Conservation (phyloP, 2,797 vertebrate species). For the Protosalanx chinensis region DNA sequence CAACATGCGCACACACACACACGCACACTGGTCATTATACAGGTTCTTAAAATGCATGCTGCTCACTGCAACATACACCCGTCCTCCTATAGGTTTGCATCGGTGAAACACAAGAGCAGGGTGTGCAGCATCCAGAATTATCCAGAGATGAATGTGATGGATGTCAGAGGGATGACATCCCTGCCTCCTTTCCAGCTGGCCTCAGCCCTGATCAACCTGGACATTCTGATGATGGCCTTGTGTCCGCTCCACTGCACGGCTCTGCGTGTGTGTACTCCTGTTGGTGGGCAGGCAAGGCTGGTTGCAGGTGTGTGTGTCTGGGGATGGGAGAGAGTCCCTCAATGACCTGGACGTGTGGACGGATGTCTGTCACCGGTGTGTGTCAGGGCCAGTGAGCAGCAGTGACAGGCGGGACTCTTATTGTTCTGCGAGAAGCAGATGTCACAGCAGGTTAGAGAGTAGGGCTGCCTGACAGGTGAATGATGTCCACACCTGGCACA, state of each 20-base stretch:
- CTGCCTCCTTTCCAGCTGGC: slow-evolving; percentile 60
- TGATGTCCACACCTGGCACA: slow-evolving; percentile 39
- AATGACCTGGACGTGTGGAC: slow-evolving; percentile 32
- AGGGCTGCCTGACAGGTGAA: slow-evolving; percentile 59
- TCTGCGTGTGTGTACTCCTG: slow-evolving; percentile 10
- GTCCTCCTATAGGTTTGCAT: neutral
- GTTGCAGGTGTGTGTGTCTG: neutral
- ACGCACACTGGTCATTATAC: slow-evolving; percentile 20
- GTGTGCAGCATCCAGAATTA: no score
- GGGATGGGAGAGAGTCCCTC: neutral
- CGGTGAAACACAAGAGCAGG: neutral
- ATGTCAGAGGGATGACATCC: slow-evolving; percentile 29
- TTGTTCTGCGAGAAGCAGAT: slow-evolving; percentile 71
- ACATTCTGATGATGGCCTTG: slow-evolving; percentile 38
- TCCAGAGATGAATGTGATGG: neutral
- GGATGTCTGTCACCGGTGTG: slow-evolving; percentile 17
- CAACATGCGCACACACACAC: slow-evolving; percentile 38
- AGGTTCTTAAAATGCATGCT: neutral
- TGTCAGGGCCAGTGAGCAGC: slow-evolving; percentile 48
- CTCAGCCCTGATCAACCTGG: slow-evolving; percentile 59
- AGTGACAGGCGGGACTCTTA: slow-evolving; percentile 63
- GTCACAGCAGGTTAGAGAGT: slow-evolving; percentile 55
- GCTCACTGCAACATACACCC: neutral
- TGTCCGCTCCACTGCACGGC: neutral
- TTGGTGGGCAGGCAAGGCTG: neutral